Conservation (phyloP, 2,113 vertebrate genomes). For the Neodontobutis hainanensis region DNA sequence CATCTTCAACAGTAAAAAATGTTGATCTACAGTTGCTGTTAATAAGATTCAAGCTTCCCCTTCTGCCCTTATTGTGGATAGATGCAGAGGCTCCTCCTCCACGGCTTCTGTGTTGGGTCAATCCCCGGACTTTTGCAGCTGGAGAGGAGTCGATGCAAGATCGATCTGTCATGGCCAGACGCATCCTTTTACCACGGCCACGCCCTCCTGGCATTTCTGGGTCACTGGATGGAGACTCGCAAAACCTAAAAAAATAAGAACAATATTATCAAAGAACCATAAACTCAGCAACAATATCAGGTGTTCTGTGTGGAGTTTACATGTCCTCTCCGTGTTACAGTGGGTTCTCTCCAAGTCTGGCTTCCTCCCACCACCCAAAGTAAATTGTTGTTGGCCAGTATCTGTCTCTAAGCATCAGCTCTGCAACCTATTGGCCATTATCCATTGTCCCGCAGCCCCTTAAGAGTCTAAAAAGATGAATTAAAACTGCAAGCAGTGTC, state of each 20-base stretch:
- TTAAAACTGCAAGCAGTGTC: too few species aligned
- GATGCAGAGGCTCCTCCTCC: slow-evolving; percentile 76
- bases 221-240: slow-evolving; percentile 95
- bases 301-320: too few species aligned
- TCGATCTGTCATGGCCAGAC: slow-evolving; percentile 81
- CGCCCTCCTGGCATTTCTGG: slow-evolving; percentile 91
- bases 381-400: too few species aligned
- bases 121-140: slow-evolving; percentile 85
- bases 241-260: slow-evolving; percentile 83
- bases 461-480: too few species aligned
- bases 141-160: slow-evolving; percentile 82
- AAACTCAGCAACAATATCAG: too few species aligned
- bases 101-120: slow-evolving; percentile 88
- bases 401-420: too few species aligned
- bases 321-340: too few species aligned
- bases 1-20: slow-evolving; percentile 90
- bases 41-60: slow-evolving; percentile 91
- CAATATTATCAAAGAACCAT: neutral
- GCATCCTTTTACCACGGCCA: slow-evolving; percentile 91
- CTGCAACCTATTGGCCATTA: too few species aligned
- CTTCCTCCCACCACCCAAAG: too few species aligned
- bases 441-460: too few species aligned
- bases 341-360: too few species aligned
- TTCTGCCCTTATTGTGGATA: slow-evolving; percentile 87
- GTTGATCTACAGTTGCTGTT: slow-evolving; percentile 86